phyloP scores from a whole-genome alignment of 2,113 vertebrate genomes.

The Zosterops pallidus region DNA sequence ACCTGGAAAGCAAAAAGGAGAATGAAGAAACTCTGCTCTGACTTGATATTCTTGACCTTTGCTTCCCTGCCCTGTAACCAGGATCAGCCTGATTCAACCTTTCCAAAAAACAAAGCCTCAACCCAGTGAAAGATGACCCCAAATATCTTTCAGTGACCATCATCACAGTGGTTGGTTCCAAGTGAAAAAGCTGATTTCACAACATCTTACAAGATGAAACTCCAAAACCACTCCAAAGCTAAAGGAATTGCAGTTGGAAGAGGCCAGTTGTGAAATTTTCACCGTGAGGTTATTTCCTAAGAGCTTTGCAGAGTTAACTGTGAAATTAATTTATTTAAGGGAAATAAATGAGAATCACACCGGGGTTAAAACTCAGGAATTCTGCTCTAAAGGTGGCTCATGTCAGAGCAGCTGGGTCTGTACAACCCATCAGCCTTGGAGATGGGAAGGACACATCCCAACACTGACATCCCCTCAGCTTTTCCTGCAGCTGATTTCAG shows the following conservation, averaged over 20 bases:
- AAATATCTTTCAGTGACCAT: slow-evolving; percentile 29
- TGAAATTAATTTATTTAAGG: slow-evolving; percentile 5
- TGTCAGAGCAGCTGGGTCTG: neutral
- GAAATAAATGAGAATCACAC: neutral
- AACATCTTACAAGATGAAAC: slow-evolving; percentile 1
- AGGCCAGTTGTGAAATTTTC: slow-evolving; percentile 23
- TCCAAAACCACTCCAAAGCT: slow-evolving; percentile 51
- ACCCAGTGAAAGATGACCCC: neutral
- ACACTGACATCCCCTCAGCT: neutral
- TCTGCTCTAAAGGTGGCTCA: neutral
- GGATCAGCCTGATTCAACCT: neutral
- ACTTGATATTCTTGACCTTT: neutral
- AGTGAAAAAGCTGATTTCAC: slow-evolving; percentile 40
- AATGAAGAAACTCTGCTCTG: neutral
- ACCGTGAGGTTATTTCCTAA: neutral
- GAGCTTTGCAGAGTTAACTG: neutral
- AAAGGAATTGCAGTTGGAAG: slow-evolving; percentile 30
- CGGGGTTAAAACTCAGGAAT: neutral
- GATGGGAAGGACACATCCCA: neutral
- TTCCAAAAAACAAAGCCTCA: neutral
- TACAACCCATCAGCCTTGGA: neutral
- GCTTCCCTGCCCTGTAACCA: neutral
- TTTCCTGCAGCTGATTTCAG: neutral
- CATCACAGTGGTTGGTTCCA: neutral
- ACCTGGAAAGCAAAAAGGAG: slow-evolving; percentile 76